phyloP scores from a whole-genome alignment of 2,888 invertebrate genomes.

The Sepiola atlantica region DNA sequence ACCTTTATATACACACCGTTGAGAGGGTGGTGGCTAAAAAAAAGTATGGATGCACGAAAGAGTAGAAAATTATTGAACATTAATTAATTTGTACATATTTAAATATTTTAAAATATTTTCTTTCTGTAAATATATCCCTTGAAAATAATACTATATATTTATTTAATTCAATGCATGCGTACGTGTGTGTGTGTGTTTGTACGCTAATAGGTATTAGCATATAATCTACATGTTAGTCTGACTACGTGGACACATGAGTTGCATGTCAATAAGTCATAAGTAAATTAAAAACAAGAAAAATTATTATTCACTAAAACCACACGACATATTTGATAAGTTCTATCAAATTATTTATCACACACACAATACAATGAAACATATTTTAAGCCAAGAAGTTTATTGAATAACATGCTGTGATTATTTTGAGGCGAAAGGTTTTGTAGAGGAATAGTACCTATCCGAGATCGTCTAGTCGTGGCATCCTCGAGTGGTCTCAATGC shows the following conservation, averaged over 20 bases:
- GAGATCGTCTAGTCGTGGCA: too few relatives aligned
- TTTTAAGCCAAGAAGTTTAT: neutral
- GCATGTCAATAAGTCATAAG: neutral
- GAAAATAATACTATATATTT: slow-evolving; percentile 6
- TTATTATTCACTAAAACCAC: neutral
- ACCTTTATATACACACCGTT: neutral
- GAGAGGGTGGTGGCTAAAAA: neutral
- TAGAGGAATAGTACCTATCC: too few relatives aligned
- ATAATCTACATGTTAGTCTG: neutral
- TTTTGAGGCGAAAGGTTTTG: too few relatives aligned
- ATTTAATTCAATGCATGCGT: neutral
- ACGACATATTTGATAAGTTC: neutral
- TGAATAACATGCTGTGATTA: neutral
- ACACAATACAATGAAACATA: neutral
- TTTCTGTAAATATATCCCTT: neutral
- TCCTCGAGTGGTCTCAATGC: too few relatives aligned
- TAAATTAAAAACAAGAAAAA: neutral
- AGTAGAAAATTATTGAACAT: neutral
- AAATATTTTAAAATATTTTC: slow-evolving; percentile 13
- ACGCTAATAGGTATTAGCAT: neutral
- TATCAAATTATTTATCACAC: neutral
- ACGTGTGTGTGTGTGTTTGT: neutral
- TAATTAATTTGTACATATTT: neutral
- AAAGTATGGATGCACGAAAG: neutral
- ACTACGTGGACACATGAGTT: neutral